phyloP scores from a whole-genome alignment of 2,113 vertebrate species.

The Chrysochloris asiatica region DNA sequence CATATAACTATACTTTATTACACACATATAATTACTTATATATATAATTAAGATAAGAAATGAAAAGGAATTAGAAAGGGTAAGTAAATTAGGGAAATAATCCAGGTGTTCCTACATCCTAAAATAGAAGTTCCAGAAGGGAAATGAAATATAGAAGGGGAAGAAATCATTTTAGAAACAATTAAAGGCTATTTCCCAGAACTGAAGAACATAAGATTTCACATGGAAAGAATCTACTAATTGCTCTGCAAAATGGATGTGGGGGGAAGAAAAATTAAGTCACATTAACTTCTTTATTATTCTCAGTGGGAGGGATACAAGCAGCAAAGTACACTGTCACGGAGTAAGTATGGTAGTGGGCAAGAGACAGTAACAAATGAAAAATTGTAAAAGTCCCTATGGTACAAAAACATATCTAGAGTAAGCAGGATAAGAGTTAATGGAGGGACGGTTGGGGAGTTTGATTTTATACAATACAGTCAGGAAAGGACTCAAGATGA shows the following conservation, averaged over 20 bases:
- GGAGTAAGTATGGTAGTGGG: background rate
- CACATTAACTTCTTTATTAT: background rate
- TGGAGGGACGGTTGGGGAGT: too few species aligned
- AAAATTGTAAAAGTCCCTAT: background rate
- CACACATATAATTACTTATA: too few species aligned
- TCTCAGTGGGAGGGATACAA: too few species aligned
- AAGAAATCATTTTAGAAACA: background rate
- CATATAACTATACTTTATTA: too few species aligned
- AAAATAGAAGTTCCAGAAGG: background rate
- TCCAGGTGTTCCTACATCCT: background rate
- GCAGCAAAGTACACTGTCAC: background rate
- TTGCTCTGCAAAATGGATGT: background rate
- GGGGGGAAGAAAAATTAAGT: too few species aligned
- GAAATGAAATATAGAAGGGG: background rate
- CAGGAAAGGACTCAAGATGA: background rate
- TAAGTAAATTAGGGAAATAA: background rate
- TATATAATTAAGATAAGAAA: slow-evolving; percentile 22
- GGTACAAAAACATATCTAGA: background rate
- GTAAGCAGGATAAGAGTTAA: background rate
- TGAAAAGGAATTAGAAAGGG: background rate
- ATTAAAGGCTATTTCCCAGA: too few species aligned
- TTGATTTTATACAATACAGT: too few species aligned
- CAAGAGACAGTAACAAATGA: background rate
- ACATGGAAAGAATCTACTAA: background rate
- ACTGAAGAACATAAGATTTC: background rate